Evolutionary conservation across 2,113 vertebrate species (phyloP).

Genomic region (Catharus bicknelli): DNA sequence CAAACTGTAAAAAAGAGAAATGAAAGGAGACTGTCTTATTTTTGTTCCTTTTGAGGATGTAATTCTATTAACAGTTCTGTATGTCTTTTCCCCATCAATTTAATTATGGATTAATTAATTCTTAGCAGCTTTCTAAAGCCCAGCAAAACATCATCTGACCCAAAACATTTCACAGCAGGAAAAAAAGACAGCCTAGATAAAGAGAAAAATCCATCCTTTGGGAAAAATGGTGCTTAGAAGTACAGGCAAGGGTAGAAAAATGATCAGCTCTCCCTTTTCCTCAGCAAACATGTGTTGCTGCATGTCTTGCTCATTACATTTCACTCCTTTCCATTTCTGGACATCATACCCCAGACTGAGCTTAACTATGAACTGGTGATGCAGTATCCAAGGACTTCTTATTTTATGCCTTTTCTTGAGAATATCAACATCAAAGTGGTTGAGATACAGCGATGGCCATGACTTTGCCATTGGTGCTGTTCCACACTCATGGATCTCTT

Average conservation of each 20-base stretch:
- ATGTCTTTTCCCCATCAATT: slow-evolving; percentile 28
- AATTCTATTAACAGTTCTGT: slow-evolving; percentile 56
- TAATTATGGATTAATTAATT: slow-evolving; percentile 66
- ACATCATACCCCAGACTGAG: background rate
- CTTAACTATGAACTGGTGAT: background rate
- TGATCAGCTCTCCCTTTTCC: background rate
- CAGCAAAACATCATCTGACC: slow-evolving; percentile 48
- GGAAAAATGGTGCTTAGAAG: background rate
- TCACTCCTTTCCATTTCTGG: background rate
- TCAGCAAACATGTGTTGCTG: background rate
- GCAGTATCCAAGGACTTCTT: background rate
- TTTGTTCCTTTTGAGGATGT: slow-evolving; percentile 51
- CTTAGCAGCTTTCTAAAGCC: slow-evolving; percentile 52
- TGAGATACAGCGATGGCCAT: background rate
- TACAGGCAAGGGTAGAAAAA: slow-evolving; percentile 11
- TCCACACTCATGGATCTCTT: background rate
- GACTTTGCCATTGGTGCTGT: background rate
- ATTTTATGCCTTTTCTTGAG: background rate
- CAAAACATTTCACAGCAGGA: slow-evolving; percentile 60
- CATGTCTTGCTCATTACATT: background rate
- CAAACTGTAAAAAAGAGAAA: slow-evolving; percentile 44
- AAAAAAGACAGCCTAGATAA: slow-evolving; percentile 56
- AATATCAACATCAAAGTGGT: background rate
- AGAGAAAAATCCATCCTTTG: slow-evolving; percentile 29
- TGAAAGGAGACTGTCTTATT: slow-evolving; percentile 49